Evolutionary conservation across 2,113 vertebrate genomes (phyloP).

Genomic region (Dasypus novemcinctus): DNA sequence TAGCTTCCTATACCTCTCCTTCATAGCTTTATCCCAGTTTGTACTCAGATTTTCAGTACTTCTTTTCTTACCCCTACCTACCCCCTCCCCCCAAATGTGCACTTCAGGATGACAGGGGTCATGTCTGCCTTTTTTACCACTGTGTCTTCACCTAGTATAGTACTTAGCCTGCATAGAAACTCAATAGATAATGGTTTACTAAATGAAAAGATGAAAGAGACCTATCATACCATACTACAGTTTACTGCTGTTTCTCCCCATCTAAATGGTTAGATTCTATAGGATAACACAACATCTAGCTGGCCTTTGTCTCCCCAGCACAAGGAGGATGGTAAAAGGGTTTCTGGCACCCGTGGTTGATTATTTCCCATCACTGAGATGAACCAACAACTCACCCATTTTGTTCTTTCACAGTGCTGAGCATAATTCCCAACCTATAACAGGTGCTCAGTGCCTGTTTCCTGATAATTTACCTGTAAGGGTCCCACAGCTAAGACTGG

Average conservation of each 20-base stretch:
- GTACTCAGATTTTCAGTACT: background rate
- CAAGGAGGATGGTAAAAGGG: background rate
- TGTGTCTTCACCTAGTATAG: background rate
- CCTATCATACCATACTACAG: background rate
- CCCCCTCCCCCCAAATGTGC: background rate
- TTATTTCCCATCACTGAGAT: background rate
- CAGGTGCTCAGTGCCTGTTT: background rate
- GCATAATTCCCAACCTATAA: background rate
- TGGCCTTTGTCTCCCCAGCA: background rate
- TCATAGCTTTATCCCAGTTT: background rate
- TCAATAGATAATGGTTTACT: background rate
- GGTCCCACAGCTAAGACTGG: background rate
- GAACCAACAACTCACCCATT: background rate
- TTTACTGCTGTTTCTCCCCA: background rate
- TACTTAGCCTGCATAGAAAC: background rate
- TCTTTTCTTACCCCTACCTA: background rate
- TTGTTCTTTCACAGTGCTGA: background rate
- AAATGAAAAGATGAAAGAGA: background rate
- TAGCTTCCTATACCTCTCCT: background rate
- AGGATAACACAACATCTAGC: background rate
- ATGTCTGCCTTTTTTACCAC: background rate
- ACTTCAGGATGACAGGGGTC: background rate
- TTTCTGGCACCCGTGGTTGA: background rate
- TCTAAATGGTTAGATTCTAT: background rate
- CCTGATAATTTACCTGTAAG: conserved; percentile 26